phyloP scores from a whole-genome alignment of 2,888 invertebrate species.

The Hydropsyche betteni region DNA sequence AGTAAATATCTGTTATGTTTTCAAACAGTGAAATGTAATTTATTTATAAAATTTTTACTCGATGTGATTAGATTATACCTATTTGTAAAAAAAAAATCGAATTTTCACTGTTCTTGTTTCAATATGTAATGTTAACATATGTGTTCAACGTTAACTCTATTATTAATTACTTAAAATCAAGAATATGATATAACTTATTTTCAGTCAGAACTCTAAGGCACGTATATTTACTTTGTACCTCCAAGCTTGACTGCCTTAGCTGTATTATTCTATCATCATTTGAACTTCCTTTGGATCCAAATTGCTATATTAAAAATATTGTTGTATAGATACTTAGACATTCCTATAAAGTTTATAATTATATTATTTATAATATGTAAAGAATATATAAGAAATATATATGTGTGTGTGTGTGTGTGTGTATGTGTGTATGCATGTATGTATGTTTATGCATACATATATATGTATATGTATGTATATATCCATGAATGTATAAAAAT shows the following conservation, averaged over 20 bases:
- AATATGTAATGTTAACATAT: slow-evolving; percentile 21
- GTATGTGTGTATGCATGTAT: slow-evolving; percentile 1
- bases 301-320: slow-evolving; percentile 46
- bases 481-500: slow-evolving; percentile 20
- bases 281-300: slow-evolving; percentile 15
- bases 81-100: neutral
- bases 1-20: no score
- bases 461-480: neutral
- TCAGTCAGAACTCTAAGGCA: neutral
- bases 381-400: slow-evolving; percentile 11
- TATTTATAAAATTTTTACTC: neutral
- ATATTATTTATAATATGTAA: slow-evolving; percentile 28
- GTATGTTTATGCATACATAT: neutral
- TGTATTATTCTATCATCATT: slow-evolving; percentile 17
- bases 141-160: slow-evolving; percentile 3
- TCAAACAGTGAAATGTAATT: neutral
- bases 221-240: neutral
- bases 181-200: neutral
- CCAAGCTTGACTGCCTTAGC: slow-evolving; percentile 27
- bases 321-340: slow-evolving; percentile 51
- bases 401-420: neutral
- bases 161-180: neutral
- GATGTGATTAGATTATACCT: no score
- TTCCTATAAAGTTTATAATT: slow-evolving; percentile 46
- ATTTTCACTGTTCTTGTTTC: neutral